These are phyloP conservation scores for Acanthosoma haemorrhoidale DNA, from an alignment of 2,888 invertebrate genomes.

Conservation along the genomic window DNA sequence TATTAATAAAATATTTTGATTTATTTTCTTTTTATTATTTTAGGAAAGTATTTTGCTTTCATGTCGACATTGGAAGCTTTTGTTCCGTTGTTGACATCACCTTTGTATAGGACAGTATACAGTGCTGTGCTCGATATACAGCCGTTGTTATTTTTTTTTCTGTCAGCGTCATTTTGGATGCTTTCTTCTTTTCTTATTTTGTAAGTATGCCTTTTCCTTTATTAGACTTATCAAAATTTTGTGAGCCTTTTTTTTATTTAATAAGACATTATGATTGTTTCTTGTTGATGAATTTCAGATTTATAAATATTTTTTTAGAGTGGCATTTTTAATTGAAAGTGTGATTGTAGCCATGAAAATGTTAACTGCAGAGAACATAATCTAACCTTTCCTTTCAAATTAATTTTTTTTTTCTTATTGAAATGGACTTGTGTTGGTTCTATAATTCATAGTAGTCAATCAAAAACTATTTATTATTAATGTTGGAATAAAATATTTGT, in stretches of 20 bases:
- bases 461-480: background rate
- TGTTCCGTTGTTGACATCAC: constrained; percentile 13
- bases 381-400: background rate
- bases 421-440: background rate
- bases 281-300: too few relatives aligned
- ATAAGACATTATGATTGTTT: too few relatives aligned
- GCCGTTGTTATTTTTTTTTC: constrained; percentile 16
- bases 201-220: constrained; percentile 7
- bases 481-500: background rate
- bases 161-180: constrained; percentile 15
- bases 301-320: too few relatives aligned
- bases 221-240: too few relatives aligned
- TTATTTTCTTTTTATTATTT: background rate
- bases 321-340: too few relatives aligned
- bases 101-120: constrained; percentile 18
- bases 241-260: too few relatives aligned
- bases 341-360: too few relatives aligned
- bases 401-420: background rate
- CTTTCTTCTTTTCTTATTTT: background rate
- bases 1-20: background rate
- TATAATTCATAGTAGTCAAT: background rate
- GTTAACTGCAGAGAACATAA: too few relatives aligned
- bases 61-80: constrained; percentile 23
- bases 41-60: constrained; percentile 27
- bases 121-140: background rate